Evolutionary conservation across 2,113 vertebrate species (phyloP).

Genomic region (Eidolon helvum): DNA sequence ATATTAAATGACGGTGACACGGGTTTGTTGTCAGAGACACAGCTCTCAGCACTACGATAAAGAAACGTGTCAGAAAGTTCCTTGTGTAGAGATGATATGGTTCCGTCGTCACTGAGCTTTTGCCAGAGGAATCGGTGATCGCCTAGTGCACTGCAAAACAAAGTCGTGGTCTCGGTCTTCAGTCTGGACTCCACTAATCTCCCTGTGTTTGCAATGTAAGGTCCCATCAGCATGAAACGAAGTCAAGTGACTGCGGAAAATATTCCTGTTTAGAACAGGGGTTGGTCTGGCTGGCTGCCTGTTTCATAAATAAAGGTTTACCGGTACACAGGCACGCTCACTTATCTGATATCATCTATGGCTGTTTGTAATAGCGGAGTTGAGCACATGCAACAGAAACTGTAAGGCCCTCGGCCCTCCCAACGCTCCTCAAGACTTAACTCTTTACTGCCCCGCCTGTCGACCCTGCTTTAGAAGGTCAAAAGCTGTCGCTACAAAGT

Average conservation of each 20-base stretch:
- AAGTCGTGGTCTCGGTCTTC: background rate
- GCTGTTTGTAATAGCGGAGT: background rate
- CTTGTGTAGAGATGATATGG: background rate
- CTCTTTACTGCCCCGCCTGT: background rate
- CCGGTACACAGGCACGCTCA: background rate
- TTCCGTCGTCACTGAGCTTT: background rate
- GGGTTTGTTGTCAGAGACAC: background rate
- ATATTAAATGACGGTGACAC: background rate
- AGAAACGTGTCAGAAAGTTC: background rate
- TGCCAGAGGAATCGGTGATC: background rate
- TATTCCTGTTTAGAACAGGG: background rate
- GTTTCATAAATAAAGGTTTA: background rate
- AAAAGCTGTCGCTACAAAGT: background rate
- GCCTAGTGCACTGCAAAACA: background rate
- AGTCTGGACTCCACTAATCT: background rate
- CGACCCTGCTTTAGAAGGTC: background rate
- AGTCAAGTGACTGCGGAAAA: background rate
- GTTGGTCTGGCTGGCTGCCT: background rate
- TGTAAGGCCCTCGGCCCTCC: accelerated
- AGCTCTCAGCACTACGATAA: background rate
- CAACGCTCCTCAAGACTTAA: background rate
- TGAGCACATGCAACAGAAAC: background rate
- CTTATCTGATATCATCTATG: background rate
- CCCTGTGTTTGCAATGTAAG: background rate
- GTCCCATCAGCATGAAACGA: background rate